Percentiles rank a stretch among this genome's conserved stretches.
These are phyloP conservation scores for Brachionus angularis DNA, from an alignment of 1,140 invertebrate species.

Conservation along the genomic window DNA sequence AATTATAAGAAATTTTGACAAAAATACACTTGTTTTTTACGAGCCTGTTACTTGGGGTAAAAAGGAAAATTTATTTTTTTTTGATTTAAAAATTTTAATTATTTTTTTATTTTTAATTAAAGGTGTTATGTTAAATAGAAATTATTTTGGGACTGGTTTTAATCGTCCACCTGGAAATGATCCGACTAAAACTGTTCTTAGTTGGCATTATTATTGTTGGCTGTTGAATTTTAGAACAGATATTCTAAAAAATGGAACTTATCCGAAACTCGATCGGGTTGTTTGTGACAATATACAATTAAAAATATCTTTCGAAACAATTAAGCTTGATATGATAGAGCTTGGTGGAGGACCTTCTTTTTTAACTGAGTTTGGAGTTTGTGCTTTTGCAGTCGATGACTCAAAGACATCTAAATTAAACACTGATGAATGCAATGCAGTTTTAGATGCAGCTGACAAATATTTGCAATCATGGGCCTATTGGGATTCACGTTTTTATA, in stretches of 20 bases:
- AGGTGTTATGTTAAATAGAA: conserved; percentile 44
- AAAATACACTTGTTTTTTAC: conserved; percentile 48
- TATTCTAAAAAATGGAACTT: not conserved
- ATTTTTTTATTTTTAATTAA: not conserved
- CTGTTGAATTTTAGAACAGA: conserved; percentile 35
- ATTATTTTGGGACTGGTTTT: conserved; percentile 47
- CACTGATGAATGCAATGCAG: conserved; percentile 46
- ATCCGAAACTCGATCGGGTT: conserved; percentile 33
- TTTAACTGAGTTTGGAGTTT: conserved; percentile 49
- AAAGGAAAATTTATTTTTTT: not conserved
- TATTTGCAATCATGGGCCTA: conserved; percentile 49
- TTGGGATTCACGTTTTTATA: conserved; percentile 49
- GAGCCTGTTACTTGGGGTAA: conserved; percentile 50
- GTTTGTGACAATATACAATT: conserved; percentile 47
- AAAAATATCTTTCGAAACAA: conserved; percentile 3
- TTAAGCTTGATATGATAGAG: conserved; percentile 43
- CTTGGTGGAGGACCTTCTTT: conserved; percentile 45
- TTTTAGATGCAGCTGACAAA: conserved; percentile 47
- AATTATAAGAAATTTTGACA: conserved; percentile 47
- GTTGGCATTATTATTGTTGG: conserved; percentile 50
- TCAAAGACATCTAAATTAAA: conserved; percentile 33
- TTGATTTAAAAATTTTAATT: not conserved
- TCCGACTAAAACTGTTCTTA: conserved; percentile 45
- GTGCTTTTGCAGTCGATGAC: conserved; percentile 45
- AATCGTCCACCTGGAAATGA: conserved; percentile 46